A percentile compares a stretch with the other conserved stretches of the same genome.
These are phyloP conservation scores for Xyrauchen texanus DNA, from an alignment of 2,113 vertebrate species.

Conservation along the genomic window DNA sequence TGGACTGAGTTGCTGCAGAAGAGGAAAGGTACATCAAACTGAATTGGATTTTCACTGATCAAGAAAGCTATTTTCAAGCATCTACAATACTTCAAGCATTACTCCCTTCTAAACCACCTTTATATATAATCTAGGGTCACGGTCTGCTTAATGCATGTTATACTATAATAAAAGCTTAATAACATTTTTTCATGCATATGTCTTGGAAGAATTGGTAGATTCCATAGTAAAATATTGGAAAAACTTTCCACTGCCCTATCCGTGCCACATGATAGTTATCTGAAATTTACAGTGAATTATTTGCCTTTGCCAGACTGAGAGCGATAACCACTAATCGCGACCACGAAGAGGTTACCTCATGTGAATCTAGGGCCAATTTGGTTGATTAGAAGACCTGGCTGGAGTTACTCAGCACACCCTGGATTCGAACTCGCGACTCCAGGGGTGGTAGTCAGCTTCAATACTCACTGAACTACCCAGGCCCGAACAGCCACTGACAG, in stretches of 20 bases:
- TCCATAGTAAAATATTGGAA: not conserved
- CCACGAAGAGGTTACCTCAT: too few species aligned
- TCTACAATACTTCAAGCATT: not conserved
- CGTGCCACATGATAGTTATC: not conserved
- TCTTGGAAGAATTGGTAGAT: not conserved
- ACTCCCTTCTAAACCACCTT: not conserved
- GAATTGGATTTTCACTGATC: too few species aligned
- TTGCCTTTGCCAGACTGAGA: not conserved
- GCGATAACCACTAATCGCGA: too few species aligned
- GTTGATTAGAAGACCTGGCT: too few species aligned
- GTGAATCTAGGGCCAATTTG: too few species aligned
- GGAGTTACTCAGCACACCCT: too few species aligned
- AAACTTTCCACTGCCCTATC: not conserved
- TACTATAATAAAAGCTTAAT: not conserved
- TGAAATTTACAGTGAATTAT: conserved; percentile 8
- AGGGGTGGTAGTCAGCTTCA: too few species aligned
- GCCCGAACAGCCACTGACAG: too few species aligned
- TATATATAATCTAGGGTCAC: not conserved
- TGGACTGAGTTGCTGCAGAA: not conserved
- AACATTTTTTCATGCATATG: not conserved
- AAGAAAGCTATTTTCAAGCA: not conserved
- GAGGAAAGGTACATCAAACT: too few species aligned
- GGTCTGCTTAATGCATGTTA: not conserved
- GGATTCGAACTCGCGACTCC: too few species aligned
- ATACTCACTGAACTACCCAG: too few species aligned